Evolutionary conservation across 2,113 vertebrate species (phyloP), one percentile per base, ranked within the genome.

Genomic region (Calidris pugnax): DNA sequence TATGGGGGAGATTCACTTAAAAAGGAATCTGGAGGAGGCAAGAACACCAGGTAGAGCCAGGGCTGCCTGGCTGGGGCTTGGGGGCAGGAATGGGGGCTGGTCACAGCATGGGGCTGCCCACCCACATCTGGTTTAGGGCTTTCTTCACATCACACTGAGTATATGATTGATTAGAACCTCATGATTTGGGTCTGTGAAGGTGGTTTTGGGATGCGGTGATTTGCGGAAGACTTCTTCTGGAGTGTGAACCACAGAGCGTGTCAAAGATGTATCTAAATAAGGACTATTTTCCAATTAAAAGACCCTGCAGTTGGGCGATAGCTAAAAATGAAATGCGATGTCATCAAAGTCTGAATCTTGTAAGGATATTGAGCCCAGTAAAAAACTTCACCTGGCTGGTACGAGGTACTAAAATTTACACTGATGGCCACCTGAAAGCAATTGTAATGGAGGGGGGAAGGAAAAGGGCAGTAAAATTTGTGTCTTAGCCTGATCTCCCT

Each of bases 351-450:
- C 51, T 91, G 77, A 92, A 53, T n/a, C 24, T 91, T 62, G 53
- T 64, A 75, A 94, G 39, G 75, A 81, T 43, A 55, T 24, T 3
- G 35, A 93, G 62, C 21, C 68, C 37, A 69, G 66, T 30, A 81
- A 88, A 96, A 93, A 86, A 14, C 35, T 75, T 81, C 28, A 23
- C n/a, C 63, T 80, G 85, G 43, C 47, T 88, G 33, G 39, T 78
- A 71, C 48, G 51, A 93, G 68, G 51, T 45, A 82, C 68, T 94
- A 89, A 84, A 93, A 88, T 76, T 88, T 77, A 86, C 45, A 50
- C 45, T 85, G 64, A 67, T 68, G 48, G 79, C 21, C 60, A 53
- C 83, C 66, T 72, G 73, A 93, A 87, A 93, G 56, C 73, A 75
- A 72, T 30, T 2, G 33, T 41, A 88, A 80, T 32, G 41, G 14